Conservation (phyloP, 2,797 vertebrate species). For the Tolypeutes matacus region DNA sequence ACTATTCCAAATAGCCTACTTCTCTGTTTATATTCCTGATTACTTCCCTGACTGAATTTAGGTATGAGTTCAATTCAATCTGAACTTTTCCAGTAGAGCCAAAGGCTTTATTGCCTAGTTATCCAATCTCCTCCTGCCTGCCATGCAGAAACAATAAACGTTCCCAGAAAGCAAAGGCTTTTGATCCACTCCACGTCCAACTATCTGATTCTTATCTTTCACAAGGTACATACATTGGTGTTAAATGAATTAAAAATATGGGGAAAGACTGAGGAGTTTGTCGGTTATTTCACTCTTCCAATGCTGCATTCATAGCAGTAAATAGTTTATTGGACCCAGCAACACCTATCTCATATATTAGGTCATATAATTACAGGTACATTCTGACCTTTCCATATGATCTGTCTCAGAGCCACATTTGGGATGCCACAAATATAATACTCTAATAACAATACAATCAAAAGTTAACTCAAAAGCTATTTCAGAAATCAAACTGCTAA, state of each 20-base stretch:
- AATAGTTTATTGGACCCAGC: background rate
- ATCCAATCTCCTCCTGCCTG: background rate
- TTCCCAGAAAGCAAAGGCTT: background rate
- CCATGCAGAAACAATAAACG: conserved; percentile 8
- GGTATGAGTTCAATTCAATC: conserved; percentile 14
- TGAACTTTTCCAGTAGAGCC: background rate
- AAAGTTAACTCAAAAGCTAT: conserved; percentile 4
- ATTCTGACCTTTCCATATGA: background rate
- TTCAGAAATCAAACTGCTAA: conserved; percentile 1
- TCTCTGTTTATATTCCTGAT: background rate
- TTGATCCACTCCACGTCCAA: background rate
- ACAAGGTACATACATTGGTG: background rate
- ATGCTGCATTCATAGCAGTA: background rate
- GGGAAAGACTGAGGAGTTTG: background rate
- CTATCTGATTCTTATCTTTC: background rate
- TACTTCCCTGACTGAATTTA: background rate
- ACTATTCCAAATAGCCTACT: background rate
- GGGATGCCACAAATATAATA: background rate
- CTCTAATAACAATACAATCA: background rate
- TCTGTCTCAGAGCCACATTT: background rate
- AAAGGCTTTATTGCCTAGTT: background rate
- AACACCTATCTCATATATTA: background rate
- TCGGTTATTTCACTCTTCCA: background rate
- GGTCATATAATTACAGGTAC: conserved; percentile 9
- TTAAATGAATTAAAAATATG: conserved; percentile 18